Conservation (phyloP, 2,113 vertebrate genomes). For the Dicrurus megarhynchus region DNA sequence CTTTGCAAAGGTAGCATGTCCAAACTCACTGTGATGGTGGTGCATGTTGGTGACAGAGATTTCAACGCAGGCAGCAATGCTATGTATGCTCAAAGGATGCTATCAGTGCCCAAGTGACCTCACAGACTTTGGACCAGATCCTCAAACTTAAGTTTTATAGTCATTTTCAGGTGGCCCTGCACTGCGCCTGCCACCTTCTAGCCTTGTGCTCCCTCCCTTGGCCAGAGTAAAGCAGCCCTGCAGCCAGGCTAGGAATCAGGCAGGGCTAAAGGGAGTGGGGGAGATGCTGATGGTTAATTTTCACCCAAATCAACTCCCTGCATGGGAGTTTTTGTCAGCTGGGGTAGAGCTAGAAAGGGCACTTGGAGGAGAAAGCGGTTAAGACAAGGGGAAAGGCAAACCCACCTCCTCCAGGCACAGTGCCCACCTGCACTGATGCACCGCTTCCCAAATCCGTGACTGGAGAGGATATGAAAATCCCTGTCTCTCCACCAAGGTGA, state of each 20-base stretch:
- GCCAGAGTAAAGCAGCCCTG: neutral
- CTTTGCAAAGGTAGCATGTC: neutral
- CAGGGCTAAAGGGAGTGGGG: neutral
- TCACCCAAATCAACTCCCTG: neutral
- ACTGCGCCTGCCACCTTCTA: neutral
- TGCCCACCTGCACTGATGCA: neutral
- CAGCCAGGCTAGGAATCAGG: neutral
- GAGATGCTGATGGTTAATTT: neutral
- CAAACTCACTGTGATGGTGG: neutral
- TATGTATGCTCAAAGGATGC: neutral
- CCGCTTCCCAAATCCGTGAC: accelerated
- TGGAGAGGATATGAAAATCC: neutral
- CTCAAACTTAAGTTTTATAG: neutral
- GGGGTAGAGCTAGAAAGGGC: neutral
- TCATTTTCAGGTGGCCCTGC: neutral
- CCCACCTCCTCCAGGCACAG: neutral
- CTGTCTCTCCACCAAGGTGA: neutral
- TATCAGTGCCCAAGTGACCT: neutral
- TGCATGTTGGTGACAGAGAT: neutral
- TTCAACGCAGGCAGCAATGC: neutral
- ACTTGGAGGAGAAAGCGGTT: accelerated
- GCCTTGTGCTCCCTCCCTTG: accelerated
- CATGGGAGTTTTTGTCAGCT: neutral
- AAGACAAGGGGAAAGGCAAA: neutral
- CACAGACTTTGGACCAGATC: neutral